Percentiles rank a stretch among this genome's conserved stretches.
These are phyloP conservation scores for Lucilia sericata DNA, from an alignment of 1,140 invertebrate species.

Conservation along the genomic window DNA sequence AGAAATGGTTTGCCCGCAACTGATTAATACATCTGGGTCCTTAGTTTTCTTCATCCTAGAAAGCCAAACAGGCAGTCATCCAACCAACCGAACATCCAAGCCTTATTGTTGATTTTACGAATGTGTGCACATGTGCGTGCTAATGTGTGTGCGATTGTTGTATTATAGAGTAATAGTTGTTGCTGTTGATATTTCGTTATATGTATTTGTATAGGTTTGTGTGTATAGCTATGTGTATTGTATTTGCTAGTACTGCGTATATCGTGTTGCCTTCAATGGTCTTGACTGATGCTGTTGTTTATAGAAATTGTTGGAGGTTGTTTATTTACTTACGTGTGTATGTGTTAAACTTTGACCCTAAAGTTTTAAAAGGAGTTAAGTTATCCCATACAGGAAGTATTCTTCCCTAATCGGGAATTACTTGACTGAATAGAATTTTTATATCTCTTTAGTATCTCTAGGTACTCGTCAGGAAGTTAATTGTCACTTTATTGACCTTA, in stretches of 20 bases:
- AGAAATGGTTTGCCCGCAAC: not conserved
- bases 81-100: not conserved
- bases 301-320: not conserved
- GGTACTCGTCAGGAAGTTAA: no score
- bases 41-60: not conserved
- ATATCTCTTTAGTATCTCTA: no score
- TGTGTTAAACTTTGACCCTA: not conserved
- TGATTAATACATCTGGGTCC: slow-evolving; percentile 5
- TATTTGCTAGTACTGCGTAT: not conserved
- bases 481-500: no score
- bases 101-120: slow-evolving; percentile 12
- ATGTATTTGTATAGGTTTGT: not conserved
- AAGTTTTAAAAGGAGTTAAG: no score
- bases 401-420: no score
- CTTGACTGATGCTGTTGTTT: slow-evolving; percentile 13
- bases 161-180: not conserved
- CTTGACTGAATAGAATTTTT: no score
- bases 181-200: no score
- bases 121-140: not conserved
- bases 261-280: no score
- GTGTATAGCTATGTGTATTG: no score
- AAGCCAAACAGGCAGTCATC: not conserved
- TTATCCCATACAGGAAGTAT: no score
- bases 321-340: not conserved
- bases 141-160: not conserved